Percentiles rank a stretch among this genome's conserved stretches.
Conservation (phyloP, 2,797 vertebrate genomes). For the Falco biarmicus region DNA sequence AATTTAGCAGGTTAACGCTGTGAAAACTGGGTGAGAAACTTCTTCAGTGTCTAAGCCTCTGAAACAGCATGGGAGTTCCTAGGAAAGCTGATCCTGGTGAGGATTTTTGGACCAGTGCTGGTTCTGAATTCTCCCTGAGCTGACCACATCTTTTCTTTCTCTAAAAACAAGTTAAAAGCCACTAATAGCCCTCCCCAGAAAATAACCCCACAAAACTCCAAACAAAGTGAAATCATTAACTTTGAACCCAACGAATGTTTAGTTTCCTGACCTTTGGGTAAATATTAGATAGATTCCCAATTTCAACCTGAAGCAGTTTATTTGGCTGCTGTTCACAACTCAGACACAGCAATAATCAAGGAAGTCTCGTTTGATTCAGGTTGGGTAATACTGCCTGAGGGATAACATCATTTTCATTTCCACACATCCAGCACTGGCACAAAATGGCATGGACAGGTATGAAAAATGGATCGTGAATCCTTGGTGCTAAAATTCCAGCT, state of each 20-base stretch:
- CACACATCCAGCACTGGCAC: slow-evolving; percentile 71
- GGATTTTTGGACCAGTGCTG: slow-evolving; percentile 65
- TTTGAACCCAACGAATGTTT: background rate
- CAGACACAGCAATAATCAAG: slow-evolving; percentile 64
- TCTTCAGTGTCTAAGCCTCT: background rate
- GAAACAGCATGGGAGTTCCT: background rate
- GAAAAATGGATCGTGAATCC: slow-evolving; percentile 71
- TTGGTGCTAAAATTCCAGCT: slow-evolving; percentile 75
- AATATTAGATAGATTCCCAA: slow-evolving; percentile 68
- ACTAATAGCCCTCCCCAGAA: background rate
- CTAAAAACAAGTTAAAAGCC: background rate
- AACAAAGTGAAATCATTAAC: background rate
- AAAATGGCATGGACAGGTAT: slow-evolving; percentile 73
- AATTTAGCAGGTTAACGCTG: background rate
- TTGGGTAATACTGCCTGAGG: slow-evolving; percentile 64
- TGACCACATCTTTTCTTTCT: background rate
- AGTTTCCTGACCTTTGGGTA: slow-evolving; percentile 38
- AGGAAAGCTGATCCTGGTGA: slow-evolving; percentile 8
- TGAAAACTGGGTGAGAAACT: background rate
- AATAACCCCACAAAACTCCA: background rate
- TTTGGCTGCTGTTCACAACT: slow-evolving; percentile 65
- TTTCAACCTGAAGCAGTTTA: slow-evolving; percentile 66
- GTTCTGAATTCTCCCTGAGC: slow-evolving; percentile 36
- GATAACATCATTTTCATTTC: slow-evolving; percentile 60
- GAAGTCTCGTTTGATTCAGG: slow-evolving; percentile 55